A percentile compares a stretch with the other conserved stretches of the same genome.
Evolutionary conservation across 2,113 vertebrate species (phyloP).

Genomic region (Phyllostomus hastatus): DNA sequence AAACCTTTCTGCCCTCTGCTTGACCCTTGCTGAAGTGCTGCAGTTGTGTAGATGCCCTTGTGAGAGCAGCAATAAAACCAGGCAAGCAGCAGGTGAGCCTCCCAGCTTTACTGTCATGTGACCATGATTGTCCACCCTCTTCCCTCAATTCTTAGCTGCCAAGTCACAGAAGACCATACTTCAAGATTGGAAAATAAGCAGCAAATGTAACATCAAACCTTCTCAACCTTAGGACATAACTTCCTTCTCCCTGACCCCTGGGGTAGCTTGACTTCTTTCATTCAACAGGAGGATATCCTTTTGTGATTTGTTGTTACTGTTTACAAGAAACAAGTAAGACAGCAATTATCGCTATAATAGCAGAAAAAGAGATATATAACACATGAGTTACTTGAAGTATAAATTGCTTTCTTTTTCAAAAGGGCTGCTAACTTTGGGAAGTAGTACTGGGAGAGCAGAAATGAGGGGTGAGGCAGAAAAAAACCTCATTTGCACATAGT

Average conservation of each 20-base stretch:
- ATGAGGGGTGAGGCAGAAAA: background rate
- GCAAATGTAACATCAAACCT: background rate
- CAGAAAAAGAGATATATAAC: background rate
- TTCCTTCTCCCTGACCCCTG: background rate
- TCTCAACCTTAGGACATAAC: background rate
- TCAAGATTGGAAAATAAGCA: background rate
- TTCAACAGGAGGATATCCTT: background rate
- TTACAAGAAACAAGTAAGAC: background rate
- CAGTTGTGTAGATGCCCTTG: background rate
- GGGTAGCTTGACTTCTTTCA: background rate
- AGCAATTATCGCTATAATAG: background rate
- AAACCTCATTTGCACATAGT: background rate
- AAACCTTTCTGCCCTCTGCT: background rate
- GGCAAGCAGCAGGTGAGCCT: background rate
- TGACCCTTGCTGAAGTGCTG: background rate
- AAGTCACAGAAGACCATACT: background rate
- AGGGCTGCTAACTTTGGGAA: background rate
- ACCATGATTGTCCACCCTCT: background rate
- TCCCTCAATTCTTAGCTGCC: background rate
- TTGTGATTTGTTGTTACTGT: background rate
- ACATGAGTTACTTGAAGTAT: background rate
- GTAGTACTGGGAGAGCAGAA: background rate
- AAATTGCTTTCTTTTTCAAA: background rate
- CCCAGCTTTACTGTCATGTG: background rate
- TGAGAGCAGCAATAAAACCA: background rate